Evolutionary conservation across 2,797 vertebrate genomes (phyloP).

Genomic region (Trichosurus vulpecula): DNA sequence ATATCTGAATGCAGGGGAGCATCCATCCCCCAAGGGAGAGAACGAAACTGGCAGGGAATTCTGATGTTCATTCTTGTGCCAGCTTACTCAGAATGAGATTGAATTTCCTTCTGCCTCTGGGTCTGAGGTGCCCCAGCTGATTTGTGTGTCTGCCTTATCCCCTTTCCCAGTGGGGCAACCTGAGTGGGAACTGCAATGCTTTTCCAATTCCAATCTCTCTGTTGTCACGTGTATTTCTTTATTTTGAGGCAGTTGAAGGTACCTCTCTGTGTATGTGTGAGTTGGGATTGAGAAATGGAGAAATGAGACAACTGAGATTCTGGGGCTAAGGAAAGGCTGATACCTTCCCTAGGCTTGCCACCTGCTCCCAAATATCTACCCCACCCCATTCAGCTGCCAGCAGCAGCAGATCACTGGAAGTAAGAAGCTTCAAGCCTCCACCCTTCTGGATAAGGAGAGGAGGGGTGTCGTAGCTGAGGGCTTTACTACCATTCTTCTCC

Average conservation of each 20-base stretch:
- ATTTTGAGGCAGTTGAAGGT: background rate
- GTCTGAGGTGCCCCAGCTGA: background rate
- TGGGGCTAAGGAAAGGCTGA: background rate
- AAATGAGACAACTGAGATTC: background rate
- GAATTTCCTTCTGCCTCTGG: background rate
- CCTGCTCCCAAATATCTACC: background rate
- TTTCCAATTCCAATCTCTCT: background rate
- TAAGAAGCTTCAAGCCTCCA: background rate
- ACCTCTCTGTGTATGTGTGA: background rate
- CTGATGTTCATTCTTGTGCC: background rate
- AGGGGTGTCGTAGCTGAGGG: background rate
- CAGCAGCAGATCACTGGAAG: background rate
- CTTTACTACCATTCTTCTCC: background rate
- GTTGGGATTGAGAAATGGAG: background rate
- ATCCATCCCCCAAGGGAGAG: background rate
- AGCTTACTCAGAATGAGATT: background rate
- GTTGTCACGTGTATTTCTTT: background rate
- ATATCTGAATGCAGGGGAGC: background rate
- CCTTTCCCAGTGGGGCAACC: background rate
- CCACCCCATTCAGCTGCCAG: background rate
- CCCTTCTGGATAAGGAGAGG: background rate
- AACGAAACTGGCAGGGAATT: background rate
- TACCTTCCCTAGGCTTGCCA: background rate
- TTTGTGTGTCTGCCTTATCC: background rate
- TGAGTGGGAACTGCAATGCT: background rate